Evolutionary conservation across 30 jellyfish, hydroid and myxozoan genomes (phyloP).

Genomic region (Euphysa ruthae): DNA sequence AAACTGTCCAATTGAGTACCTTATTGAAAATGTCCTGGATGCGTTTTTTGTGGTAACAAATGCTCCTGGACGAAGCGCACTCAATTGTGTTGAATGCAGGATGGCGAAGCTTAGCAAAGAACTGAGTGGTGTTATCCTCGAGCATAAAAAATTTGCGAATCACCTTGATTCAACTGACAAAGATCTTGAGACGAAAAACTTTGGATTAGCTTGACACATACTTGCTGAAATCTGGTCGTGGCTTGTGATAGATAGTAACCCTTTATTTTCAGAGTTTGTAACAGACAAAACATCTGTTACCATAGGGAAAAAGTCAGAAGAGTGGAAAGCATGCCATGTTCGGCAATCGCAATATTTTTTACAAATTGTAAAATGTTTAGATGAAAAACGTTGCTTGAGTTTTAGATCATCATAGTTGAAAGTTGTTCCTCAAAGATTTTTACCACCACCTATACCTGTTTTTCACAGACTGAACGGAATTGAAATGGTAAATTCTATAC

Average conservation of each 20-base stretch:
- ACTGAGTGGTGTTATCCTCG: constrained; percentile 23
- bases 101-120: constrained; percentile 21
- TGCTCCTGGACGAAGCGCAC: constrained; percentile 58
- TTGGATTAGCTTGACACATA: neutral
- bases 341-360: constrained; percentile 16
- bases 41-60: constrained; percentile 56
- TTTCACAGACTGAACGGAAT: neutral
- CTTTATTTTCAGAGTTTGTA: neutral
- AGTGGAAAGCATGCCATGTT: constrained; percentile 33
- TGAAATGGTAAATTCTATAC: neutral
- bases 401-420: neutral
- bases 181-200: constrained; percentile 1
- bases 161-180: neutral
- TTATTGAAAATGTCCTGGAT: constrained; percentile 45
- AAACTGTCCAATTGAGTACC: constrained; percentile 53
- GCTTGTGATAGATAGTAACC: neutral
- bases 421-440: neutral
- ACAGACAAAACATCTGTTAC: neutral
- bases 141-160: neutral
- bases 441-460: constrained; percentile 9
- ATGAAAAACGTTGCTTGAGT: neutral
- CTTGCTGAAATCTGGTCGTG: constrained; percentile 11
- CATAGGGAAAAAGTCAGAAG: constrained; percentile 32
- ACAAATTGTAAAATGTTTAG: neutral
- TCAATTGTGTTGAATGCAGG: constrained; percentile 39